Conservation (phyloP, 2,797 vertebrate species). For the Peromyscus aztecus region DNA sequence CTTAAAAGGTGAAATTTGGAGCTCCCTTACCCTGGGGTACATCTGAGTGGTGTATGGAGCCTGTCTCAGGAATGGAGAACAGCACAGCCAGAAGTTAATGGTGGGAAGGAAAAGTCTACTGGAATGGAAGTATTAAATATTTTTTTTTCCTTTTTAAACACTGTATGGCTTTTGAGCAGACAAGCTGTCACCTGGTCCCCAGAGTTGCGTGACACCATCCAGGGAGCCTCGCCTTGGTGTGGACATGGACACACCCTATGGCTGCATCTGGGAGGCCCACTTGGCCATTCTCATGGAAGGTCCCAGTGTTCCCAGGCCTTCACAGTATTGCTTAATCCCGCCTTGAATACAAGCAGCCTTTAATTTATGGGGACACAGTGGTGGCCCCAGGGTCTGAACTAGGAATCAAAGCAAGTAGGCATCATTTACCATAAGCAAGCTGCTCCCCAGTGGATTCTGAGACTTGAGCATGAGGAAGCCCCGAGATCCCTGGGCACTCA, state of each 20-base stretch:
- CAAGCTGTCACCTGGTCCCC: neutral
- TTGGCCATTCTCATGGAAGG: conserved; percentile 69
- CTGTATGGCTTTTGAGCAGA: neutral
- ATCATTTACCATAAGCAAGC: conserved; percentile 75
- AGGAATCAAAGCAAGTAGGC: conserved; percentile 77
- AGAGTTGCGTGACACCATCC: neutral
- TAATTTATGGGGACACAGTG: conserved; percentile 78
- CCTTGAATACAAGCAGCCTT: conserved; percentile 81
- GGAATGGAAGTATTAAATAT: neutral
- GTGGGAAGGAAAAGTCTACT: too few species aligned
- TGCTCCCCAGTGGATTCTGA: conserved; percentile 60
- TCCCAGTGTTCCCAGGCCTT: conserved; percentile 81
- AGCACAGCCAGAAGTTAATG: neutral
- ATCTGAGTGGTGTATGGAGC: rapidly evolving
- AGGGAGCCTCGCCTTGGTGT: neutral
- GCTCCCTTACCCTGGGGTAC: neutral
- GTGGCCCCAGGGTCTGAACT: conserved; percentile 74
- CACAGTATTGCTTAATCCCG: conserved; percentile 80
- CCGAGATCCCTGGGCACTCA: conserved; percentile 34
- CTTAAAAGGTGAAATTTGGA: neutral
- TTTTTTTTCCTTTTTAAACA: neutral
- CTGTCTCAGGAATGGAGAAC: neutral
- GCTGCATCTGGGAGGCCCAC: conserved; percentile 75
- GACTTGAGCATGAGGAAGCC: conserved; percentile 54
- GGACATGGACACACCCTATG: neutral